These are phyloP conservation scores for Oreohelix idahoensis DNA, from an alignment of 1,140 invertebrate species.

Conservation along the genomic window DNA sequence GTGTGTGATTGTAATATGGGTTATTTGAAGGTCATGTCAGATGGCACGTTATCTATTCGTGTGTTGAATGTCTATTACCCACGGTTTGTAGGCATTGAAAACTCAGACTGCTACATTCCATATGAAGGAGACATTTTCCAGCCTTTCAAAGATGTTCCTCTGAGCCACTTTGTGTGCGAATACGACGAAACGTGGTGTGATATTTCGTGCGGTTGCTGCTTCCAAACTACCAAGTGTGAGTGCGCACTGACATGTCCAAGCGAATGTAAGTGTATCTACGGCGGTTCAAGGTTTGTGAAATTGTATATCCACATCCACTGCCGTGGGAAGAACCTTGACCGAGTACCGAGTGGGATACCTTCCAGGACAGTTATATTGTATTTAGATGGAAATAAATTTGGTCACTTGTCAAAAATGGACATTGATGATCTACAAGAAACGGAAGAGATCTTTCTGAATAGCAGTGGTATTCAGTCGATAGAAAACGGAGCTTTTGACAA, in stretches of 20 bases:
- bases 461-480: slow-evolving; percentile 41
- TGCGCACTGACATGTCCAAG: slow-evolving; percentile 49
- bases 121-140: not conserved
- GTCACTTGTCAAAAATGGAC: slow-evolving; percentile 12
- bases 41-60: slow-evolving; percentile 17
- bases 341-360: slow-evolving; percentile 45
- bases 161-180: slow-evolving; percentile 51
- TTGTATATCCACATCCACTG: slow-evolving; percentile 45
- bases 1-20: slow-evolving; percentile 53
- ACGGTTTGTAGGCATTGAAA: slow-evolving; percentile 33
- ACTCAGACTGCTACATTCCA: slow-evolving; percentile 29
- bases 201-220: slow-evolving; percentile 52
- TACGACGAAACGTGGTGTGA: slow-evolving; percentile 34
- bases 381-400: slow-evolving; percentile 54
- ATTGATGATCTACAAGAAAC: slow-evolving; percentile 38
- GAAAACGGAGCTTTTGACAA: slow-evolving; percentile 44
- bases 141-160: slow-evolving; percentile 43
- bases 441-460: slow-evolving; percentile 48
- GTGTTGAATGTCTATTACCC: slow-evolving; percentile 28
- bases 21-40: slow-evolving; percentile 47
- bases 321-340: slow-evolving; percentile 24
- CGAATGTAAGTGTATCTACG: slow-evolving; percentile 45
- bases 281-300: slow-evolving; percentile 17
- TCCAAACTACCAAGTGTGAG: slow-evolving; percentile 13
- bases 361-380: slow-evolving; percentile 42